phyloP scores from a whole-genome alignment of 2,888 invertebrate species.

The Erebia palarica region DNA sequence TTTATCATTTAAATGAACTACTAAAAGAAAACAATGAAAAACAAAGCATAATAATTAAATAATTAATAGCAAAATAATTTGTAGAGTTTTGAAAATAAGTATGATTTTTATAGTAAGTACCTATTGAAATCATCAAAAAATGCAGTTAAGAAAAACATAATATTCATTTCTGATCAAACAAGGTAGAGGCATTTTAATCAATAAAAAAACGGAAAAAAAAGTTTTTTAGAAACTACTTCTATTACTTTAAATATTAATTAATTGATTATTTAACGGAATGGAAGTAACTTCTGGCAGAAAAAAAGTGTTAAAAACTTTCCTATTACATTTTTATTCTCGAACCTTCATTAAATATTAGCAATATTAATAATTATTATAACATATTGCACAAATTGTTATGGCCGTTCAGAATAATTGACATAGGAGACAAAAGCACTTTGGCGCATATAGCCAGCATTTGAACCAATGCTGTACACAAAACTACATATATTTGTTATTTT shows the following conservation, averaged over 20 bases:
- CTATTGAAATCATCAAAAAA: too few species aligned
- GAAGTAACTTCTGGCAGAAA: too few species aligned
- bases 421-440: constrained; percentile 10
- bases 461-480: background rate
- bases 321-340: background rate
- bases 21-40: background rate
- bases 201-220: too few species aligned
- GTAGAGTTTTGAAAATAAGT: too few species aligned
- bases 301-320: background rate
- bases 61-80: background rate
- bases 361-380: constrained; percentile 13
- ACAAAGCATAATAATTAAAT: too few species aligned
- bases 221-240: too few species aligned
- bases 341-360: background rate
- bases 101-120: too few species aligned
- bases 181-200: too few species aligned
- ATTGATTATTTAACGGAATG: too few species aligned
- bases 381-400: constrained; percentile 36
- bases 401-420: constrained; percentile 37
- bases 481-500: background rate
- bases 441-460: constrained; percentile 5
- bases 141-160: too few species aligned
- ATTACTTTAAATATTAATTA: too few species aligned
- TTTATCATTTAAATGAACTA: background rate
- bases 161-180: too few species aligned